Evolutionary conservation across 1,140 invertebrate genomes (phyloP), one percentile per base, ranked within the genome.

Genomic region (Megalopta genalis): DNA sequence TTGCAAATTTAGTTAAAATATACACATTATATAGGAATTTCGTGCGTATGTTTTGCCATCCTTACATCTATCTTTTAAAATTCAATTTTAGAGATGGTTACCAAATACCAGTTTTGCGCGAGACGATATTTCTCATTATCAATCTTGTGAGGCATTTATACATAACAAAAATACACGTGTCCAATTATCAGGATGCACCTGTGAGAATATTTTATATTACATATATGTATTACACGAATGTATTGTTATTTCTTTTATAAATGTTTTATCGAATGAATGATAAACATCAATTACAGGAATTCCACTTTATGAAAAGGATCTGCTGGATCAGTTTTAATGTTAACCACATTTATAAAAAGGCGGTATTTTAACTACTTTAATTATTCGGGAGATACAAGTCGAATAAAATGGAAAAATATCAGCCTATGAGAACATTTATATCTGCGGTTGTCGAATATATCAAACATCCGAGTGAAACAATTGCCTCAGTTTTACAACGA

Each of bases 391-490:
- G 1, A 32, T 12, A 5, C 39, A 2, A 39, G 21, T n/a, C 42
- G 27, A 14, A 65, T 0, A 64, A 7, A 65, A 91, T 91, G 90
- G 89, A 90, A 5, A 92, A 91, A 68, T 90, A 87, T 79, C 89
- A 90, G 59, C 80, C 89, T 64, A 91, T 94, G 84, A 92, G 90
- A 87, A 87, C 91, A 63, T 93, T 94, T 70, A 93, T 93, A 69
- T 86, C 88, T 16, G 90, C 91, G 25, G 90, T 90, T 9, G 80
- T 86, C 60, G 91, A 93, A 68, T 94, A 94, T 83, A 78, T 78
- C 25, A 92, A 91, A 81, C 91, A 92, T 76, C 90, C 89, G 37
- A 91, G 85, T 68, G 93, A 94, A 83, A 90, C 90, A 16, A 87
- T 88, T 7, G 86, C 85, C 18, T 90, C 90, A 52, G 79, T 89